Base-by-base conservation (phyloP, 2,113 vertebrate species). In the Balaenoptera acutorostrata region DNA sequence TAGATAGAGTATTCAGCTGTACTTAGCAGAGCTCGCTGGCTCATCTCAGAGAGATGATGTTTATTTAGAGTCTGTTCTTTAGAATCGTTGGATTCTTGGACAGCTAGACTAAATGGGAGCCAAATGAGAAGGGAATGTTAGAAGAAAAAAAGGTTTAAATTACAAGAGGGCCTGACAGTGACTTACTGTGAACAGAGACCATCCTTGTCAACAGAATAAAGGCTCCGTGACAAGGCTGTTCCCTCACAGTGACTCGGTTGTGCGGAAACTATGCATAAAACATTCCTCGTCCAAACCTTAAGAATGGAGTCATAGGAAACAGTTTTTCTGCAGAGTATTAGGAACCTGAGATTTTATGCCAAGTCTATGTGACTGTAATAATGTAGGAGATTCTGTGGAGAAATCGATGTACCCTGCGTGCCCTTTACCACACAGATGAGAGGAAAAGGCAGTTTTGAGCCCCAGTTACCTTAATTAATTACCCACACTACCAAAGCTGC, bases 191-290 rank as follows among this genome's bases (percentile, higher is more conserved):
- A 94, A 33, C 39, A 93, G 49, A 94, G 63, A 41, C 33, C 10
- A 0, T 93, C 84, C 77, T 94, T 98, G 85, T 97, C 93, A 91
- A 88, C 64, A 80, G 64, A 71, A 75, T 74, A 46, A 86, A 78
- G 71, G 33, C 69, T 93, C 29, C 0, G 0, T 85, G 88, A 80
- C 81, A 91, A 84, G 17, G 21, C 20, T 66, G 3, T 77, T 72
- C 41, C 33, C 64, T 90, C 41, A 95, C 75, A 94, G 39, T 89
- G 92, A 86, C 17, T 95, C 72, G 68, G 84, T 63, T 97, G 91
- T 93, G 71, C 52, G 72, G 88, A 95, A 94, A 96, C 52, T 63
- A 44, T 85, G 92, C 63, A 36, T 46, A 80, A 77, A 74, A 29
- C 2, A 82, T 90, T 59, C 68, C 89, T 46, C 21, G 11, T 97